These are phyloP conservation scores for Artibeus lituratus DNA, from an alignment of 2,797 vertebrate genomes.

Conservation along the genomic window DNA sequence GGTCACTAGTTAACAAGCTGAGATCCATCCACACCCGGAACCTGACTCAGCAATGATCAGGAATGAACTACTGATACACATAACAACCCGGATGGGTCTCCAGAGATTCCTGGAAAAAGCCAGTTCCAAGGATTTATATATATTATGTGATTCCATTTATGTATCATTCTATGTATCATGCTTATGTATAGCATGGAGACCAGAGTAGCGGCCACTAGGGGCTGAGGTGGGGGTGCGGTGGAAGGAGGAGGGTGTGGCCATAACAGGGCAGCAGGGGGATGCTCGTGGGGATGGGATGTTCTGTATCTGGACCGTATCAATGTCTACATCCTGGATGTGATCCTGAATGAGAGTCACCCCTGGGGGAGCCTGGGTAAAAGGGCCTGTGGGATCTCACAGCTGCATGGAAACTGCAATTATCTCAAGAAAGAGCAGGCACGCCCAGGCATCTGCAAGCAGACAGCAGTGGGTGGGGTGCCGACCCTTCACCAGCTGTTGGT, in stretches of 20 bases:
- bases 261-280: fast-evolving
- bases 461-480: fast-evolving
- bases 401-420: background rate
- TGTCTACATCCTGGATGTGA: background rate
- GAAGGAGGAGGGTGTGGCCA: background rate
- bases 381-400: background rate
- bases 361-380: background rate
- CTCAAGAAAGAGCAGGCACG: background rate
- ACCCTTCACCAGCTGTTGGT: background rate
- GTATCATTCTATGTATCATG: no score
- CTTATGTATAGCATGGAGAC: background rate
- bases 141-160: background rate
- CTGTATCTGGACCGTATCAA: background rate
- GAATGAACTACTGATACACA: fast-evolving
- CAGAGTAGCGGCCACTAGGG: background rate
- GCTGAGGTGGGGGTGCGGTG: no score
- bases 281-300: background rate
- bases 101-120: background rate
- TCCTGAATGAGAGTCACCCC: no score
- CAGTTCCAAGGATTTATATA: no score
- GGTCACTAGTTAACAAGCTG: background rate
- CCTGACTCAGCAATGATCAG: background rate
- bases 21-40: background rate
- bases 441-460: background rate
- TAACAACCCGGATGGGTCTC: background rate